Percentiles rank a stretch among this genome's conserved stretches.
These are phyloP conservation scores for Rhynchonycteris naso DNA, from an alignment of 2,797 vertebrate species.

Conservation along the genomic window DNA sequence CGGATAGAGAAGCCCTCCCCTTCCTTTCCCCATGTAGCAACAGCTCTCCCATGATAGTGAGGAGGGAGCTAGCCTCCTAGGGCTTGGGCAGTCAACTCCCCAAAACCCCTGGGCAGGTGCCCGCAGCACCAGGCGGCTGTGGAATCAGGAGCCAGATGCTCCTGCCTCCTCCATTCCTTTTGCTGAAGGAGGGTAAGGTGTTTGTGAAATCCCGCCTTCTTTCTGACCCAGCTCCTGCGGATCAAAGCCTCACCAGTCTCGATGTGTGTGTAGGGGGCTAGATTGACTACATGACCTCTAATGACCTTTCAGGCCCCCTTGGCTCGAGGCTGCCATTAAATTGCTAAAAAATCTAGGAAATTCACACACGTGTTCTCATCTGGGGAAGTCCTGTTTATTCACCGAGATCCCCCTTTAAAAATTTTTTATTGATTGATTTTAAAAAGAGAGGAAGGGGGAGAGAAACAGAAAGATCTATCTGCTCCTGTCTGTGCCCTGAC, in stretches of 20 bases:
- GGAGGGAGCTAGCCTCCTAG: not conserved
- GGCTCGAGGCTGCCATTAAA: not conserved
- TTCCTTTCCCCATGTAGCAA: not conserved
- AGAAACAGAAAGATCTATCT: too few relatives aligned
- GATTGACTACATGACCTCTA: not conserved
- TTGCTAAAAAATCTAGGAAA: not conserved
- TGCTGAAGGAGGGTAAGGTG: not conserved
- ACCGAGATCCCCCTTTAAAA: not conserved
- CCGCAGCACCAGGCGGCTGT: not conserved
- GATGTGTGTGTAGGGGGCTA: not conserved
- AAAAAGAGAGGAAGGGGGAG: too few relatives aligned
- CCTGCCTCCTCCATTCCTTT: not conserved
- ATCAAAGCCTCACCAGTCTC: not conserved
- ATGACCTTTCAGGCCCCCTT: not conserved
- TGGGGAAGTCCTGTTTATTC: not conserved
- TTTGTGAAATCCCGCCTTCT: not conserved
- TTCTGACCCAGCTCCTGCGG: not conserved
- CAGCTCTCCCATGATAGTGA: not conserved
- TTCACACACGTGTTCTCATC: not conserved
- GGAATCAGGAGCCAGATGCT: not conserved
- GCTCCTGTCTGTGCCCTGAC: too few relatives aligned
- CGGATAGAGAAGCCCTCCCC: not conserved
- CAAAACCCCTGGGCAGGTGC: not conserved
- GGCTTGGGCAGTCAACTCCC: not conserved
- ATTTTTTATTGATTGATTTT: too few relatives aligned